phyloP scores from a whole-genome alignment of 2,797 vertebrate species.

The Eupleurogrammus muticus region DNA sequence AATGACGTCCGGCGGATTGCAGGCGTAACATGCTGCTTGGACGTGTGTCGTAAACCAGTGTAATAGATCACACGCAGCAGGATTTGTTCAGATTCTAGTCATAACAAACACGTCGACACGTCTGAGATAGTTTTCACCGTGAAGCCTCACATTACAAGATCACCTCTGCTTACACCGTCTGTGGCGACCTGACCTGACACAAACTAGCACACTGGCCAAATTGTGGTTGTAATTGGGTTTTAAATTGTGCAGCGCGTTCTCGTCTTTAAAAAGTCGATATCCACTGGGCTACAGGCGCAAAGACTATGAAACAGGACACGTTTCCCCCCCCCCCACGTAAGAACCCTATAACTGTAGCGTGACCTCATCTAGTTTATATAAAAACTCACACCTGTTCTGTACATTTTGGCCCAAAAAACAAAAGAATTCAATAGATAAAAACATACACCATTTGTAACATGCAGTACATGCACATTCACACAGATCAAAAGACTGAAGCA shows the following conservation, averaged over 20 bases:
- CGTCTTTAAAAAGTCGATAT: not conserved
- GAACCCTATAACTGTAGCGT: constrained; percentile 3
- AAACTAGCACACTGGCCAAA: not conserved
- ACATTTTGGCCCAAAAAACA: constrained; percentile 12
- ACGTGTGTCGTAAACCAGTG: not conserved
- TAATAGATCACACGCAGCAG: not conserved
- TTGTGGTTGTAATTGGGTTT: not conserved
- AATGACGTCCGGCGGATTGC: constrained; percentile 3
- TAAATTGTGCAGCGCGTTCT: not conserved
- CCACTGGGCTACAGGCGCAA: not conserved
- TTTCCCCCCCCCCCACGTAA: not conserved
- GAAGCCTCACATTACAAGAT: not conserved
- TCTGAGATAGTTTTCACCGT: not conserved
- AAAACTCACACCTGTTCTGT: constrained; percentile 8
- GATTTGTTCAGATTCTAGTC: not conserved
- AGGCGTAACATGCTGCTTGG: not conserved
- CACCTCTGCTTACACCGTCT: constrained; percentile 2
- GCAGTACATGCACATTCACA: constrained; percentile 10
- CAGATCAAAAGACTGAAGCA: constrained; percentile 40
- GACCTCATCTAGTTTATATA: not conserved
- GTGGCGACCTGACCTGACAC: not conserved
- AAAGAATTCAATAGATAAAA: constrained; percentile 2
- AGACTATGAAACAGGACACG: not conserved
- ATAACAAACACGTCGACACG: not conserved
- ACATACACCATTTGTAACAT: not conserved